Conservation (phyloP, 2,888 invertebrate species). For the Tolmerus cingulatus region DNA sequence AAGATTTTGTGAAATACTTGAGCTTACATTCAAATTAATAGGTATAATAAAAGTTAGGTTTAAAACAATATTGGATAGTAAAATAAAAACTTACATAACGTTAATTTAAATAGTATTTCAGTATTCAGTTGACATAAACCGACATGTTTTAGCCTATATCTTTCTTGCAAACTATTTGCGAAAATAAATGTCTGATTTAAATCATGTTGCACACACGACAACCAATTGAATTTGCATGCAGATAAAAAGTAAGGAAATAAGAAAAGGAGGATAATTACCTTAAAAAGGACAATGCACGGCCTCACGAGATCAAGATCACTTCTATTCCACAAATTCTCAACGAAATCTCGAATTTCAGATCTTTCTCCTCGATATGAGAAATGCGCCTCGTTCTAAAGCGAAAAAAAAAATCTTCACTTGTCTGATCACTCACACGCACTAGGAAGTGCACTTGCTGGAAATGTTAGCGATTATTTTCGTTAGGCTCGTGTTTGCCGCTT, state of each 20-base stretch:
- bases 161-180: not conserved
- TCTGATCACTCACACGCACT: slow-evolving; percentile 15
- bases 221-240: not conserved
- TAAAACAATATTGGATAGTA: not conserved
- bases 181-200: not conserved
- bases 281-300: not conserved
- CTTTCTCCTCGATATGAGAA: not conserved
- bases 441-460: slow-evolving; percentile 9
- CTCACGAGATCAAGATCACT: not conserved
- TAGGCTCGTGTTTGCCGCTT: not conserved
- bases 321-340: slow-evolving; percentile 3
- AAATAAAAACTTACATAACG: not conserved
- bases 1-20: too few relatives aligned
- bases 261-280: not conserved
- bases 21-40: too few relatives aligned
- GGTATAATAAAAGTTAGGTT: too few relatives aligned
- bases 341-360: not conserved
- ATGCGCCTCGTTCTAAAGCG: not conserved
- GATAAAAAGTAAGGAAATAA: not conserved
- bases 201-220: not conserved
- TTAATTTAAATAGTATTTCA: not conserved
- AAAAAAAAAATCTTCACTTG: not conserved
- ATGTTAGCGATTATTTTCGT: not conserved
- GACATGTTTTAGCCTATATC: not conserved
- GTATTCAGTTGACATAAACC: not conserved